Base-by-base conservation (phyloP, 37 sponge, comb jelly and placozoan species). In the Beroe ovata region DNA sequence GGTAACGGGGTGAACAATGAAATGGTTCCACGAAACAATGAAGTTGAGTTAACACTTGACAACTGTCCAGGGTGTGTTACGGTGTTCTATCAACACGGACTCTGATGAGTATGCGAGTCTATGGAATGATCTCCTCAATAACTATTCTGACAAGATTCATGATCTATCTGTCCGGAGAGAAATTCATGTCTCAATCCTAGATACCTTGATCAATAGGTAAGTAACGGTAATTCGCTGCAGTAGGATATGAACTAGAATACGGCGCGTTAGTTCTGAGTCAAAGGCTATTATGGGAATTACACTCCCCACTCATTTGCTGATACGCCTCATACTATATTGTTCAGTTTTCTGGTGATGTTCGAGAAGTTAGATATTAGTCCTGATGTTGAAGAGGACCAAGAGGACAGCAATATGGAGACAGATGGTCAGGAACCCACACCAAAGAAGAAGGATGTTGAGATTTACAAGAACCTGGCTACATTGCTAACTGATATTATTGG, bases 181-280 rank as follows among this genome's bases (percentile, higher is more conserved):
- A 1, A 19, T 77, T 4, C 84, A 77, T 23, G 26, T 39, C 1
- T 8, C 84, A n/a, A 20, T 77, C 8, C 28, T 77, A 22, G 84
- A 77, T 54, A n/a, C 84, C 25, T 36, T 77, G 1, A 77, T 77
- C 42, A 77, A 77, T 35, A 77, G 54, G 54, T 77, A 47, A n/a
- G n/a, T n/a, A n/a, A n/a, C n/a, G n/a, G n/a, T n/a, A n/a, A n/a
- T n/a, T n/a, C n/a, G n/a, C n/a, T n/a, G n/a, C n/a, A n/a, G n/a
- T n/a, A n/a, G n/a, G n/a, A n/a, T n/a, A n/a, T n/a, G n/a, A n/a
- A n/a, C n/a, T n/a, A n/a, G n/a, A n/a, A n/a, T n/a, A n/a, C n/a
- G n/a, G n/a, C n/a, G n/a, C n/a, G n/a, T n/a, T n/a, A n/a, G n/a
- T n/a, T n/a, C n/a, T n/a, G n/a, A n/a, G n/a, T n/a, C n/a, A n/a